These are phyloP conservation scores for Hoplostethus mediterraneus DNA, from an alignment of 2,797 vertebrate genomes.

Conservation along the genomic window DNA sequence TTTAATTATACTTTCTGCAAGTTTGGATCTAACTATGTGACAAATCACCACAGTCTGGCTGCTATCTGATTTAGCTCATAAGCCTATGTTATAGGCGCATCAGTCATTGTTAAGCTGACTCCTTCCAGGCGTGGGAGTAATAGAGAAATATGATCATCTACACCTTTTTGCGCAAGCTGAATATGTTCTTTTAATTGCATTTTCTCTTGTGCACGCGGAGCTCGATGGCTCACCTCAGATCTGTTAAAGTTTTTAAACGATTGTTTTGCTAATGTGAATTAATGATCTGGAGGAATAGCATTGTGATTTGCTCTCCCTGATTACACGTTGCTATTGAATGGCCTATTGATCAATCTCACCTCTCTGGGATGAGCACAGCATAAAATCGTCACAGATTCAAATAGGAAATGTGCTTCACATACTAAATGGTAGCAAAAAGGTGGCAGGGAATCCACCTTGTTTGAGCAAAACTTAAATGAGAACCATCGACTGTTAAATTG, in stretches of 20 bases:
- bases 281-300: constrained; percentile 60
- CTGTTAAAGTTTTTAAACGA: constrained; percentile 55
- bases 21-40: constrained; percentile 53
- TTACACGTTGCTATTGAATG: constrained; percentile 52
- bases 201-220: constrained; percentile 43
- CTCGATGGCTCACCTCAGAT: constrained; percentile 29
- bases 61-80: constrained; percentile 47
- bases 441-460: too few species aligned
- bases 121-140: constrained; percentile 63
- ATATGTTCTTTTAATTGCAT: constrained; percentile 67
- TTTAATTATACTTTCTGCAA: constrained; percentile 42
- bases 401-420: constrained; percentile 23
- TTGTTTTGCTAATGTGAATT: constrained; percentile 70
- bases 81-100: constrained; percentile 58
- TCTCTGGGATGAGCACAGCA: constrained; percentile 41
- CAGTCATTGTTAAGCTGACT: constrained; percentile 73
- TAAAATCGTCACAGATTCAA: constrained; percentile 20
- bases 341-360: constrained; percentile 57
- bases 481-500: too few species aligned
- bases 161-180: constrained; percentile 53
- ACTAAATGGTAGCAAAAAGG: neutral
- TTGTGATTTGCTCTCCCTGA: constrained; percentile 45
- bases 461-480: too few species aligned
- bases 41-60: constrained; percentile 57
- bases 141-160: constrained; percentile 74